Evolutionary conservation across 2,797 vertebrate genomes (phyloP).

Genomic region (Molossus molossus): DNA sequence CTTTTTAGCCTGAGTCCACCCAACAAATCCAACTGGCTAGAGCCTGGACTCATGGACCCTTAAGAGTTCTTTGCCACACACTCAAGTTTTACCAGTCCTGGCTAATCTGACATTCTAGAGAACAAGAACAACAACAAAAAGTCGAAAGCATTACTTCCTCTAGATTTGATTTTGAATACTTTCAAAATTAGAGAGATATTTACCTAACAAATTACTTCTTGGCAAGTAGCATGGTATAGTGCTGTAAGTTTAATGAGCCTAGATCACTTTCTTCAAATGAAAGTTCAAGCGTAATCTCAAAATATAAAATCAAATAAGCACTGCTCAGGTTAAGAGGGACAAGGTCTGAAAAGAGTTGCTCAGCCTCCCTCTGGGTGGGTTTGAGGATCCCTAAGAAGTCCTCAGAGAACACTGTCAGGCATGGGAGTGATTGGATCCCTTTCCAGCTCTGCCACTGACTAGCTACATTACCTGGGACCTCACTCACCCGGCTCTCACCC

Average conservation of each 20-base stretch:
- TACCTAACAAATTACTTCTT: constrained; percentile 23
- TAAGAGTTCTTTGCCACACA: background rate
- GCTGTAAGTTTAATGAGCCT: background rate
- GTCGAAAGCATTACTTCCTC: background rate
- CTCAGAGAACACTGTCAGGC: background rate
- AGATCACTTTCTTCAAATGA: constrained; percentile 25
- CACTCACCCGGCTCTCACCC: background rate
- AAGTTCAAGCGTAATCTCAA: background rate
- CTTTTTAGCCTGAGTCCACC: background rate
- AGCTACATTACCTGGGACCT: background rate
- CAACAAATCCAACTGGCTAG: background rate
- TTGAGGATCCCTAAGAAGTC: no score
- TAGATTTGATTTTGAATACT: background rate
- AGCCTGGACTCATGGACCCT: background rate
- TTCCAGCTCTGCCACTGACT: background rate
- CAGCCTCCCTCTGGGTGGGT: background rate
- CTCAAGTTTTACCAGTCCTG: background rate
- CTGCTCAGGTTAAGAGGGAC: background rate
- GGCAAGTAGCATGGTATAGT: background rate
- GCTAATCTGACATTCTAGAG: background rate
- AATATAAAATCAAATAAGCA: background rate
- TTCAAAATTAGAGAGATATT: constrained; percentile 32
- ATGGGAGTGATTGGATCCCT: fast-evolving
- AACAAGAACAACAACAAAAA: background rate
- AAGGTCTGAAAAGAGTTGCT: background rate